Percentiles rank a stretch among this genome's conserved stretches.
Conservation (phyloP, 2,113 vertebrate genomes). For the Chascanopsetta lugubris region DNA sequence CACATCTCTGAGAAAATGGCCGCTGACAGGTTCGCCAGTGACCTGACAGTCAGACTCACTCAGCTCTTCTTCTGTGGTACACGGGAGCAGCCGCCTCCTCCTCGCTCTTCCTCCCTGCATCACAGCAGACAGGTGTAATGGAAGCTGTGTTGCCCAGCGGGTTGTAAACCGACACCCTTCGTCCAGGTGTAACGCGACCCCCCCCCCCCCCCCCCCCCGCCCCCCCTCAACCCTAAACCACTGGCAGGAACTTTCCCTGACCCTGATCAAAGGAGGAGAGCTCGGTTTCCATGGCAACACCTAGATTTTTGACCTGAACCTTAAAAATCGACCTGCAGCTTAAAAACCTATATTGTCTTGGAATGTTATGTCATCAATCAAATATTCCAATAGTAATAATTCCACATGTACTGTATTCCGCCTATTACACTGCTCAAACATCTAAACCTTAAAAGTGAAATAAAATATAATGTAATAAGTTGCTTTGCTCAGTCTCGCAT, state of each 20-base stretch:
- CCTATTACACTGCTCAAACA: too few relatives aligned
- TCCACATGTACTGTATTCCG: too few relatives aligned
- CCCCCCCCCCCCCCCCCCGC: slow-evolving; percentile 1
- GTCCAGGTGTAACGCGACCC: slow-evolving; percentile 59
- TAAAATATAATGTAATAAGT: too few relatives aligned
- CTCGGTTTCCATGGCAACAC: neutral
- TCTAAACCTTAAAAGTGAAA: too few relatives aligned
- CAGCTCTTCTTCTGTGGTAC: slow-evolving; percentile 7
- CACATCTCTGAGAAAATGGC: slow-evolving; percentile 10
- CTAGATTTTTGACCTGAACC: neutral
- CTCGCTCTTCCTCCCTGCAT: slow-evolving; percentile 49
- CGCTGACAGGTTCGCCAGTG: slow-evolving; percentile 7
- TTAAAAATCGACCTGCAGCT: neutral
- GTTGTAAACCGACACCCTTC: slow-evolving; percentile 65
- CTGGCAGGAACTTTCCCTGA: slow-evolving; percentile 65
- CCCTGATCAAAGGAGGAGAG: slow-evolving; percentile 6
- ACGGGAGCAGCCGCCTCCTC: slow-evolving; percentile 13
- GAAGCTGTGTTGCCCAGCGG: slow-evolving; percentile 48
- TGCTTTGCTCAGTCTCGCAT: too few relatives aligned
- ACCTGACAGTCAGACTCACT: slow-evolving; percentile 21
- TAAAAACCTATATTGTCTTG: too few relatives aligned
- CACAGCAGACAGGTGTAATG: slow-evolving; percentile 67
- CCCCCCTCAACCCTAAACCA: slow-evolving; percentile 24
- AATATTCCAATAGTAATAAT: too few relatives aligned
- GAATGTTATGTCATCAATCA: too few relatives aligned